Evolutionary conservation across 2,113 vertebrate genomes (phyloP).

Genomic region (Pongo abelii): DNA sequence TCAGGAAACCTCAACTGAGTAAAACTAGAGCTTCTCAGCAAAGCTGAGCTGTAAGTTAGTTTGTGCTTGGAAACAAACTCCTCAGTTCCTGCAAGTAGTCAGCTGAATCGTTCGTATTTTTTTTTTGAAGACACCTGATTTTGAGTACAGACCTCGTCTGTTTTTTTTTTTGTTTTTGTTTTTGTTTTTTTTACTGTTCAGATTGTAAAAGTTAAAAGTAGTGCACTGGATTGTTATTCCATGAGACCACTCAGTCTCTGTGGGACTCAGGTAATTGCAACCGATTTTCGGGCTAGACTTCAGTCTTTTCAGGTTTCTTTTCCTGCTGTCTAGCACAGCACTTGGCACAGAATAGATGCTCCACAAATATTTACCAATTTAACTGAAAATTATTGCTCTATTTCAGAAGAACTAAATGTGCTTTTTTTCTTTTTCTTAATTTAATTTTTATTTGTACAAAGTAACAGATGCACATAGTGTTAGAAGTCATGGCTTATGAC

Average conservation of each 20-base stretch:
- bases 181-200: not conserved
- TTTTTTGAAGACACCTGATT: not conserved
- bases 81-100: not conserved
- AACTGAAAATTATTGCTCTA: not conserved
- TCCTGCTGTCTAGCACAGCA: not conserved
- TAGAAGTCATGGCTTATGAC: not conserved
- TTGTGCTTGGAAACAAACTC: not conserved
- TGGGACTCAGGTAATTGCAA: not conserved
- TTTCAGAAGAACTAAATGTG: not conserved
- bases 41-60: slow-evolving; percentile 20
- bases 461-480: not conserved
- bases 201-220: not conserved
- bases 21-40: not conserved
- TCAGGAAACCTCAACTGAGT: not conserved
- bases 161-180: not conserved
- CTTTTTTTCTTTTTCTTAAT: slow-evolving; percentile 3
- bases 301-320: not conserved
- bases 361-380: not conserved
- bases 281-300: not conserved
- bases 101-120: not conserved
- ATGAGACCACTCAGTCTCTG: not conserved
- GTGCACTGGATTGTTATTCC: not conserved
- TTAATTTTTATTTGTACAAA: not conserved
- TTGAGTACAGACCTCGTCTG: not conserved
- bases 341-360: not conserved